A percentile compares a stretch with the other conserved stretches of the same genome.
Evolutionary conservation across 2,888 invertebrate species (phyloP).

Genomic region (Pedicia rivosa): DNA sequence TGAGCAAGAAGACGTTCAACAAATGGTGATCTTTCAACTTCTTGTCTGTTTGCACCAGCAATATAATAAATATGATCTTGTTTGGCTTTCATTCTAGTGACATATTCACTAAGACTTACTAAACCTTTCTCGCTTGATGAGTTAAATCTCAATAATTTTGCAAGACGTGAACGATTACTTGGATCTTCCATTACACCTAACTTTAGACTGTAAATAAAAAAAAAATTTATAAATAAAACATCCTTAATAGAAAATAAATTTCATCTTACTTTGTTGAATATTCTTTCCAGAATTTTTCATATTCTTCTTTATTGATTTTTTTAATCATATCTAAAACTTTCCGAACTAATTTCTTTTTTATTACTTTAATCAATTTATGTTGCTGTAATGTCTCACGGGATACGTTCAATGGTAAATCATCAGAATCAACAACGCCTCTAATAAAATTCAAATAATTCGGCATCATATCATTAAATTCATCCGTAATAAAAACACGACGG

Average conservation of each 20-base stretch:
- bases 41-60: conserved; percentile 72
- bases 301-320: conserved; percentile 80
- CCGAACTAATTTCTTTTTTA: conserved; percentile 95
- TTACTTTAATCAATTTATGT: conserved; percentile 96
- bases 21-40: conserved; percentile 86
- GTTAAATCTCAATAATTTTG: conserved; percentile 84
- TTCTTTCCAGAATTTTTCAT: conserved; percentile 95
- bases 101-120: conserved; percentile 76
- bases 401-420: conserved; percentile 96
- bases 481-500: conserved; percentile 96
- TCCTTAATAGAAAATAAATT: neutral
- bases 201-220: conserved; percentile 49
- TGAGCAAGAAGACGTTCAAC: conserved; percentile 84
- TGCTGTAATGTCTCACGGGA: conserved; percentile 97
- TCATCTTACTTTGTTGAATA: conserved; percentile 78
- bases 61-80: conserved; percentile 95
- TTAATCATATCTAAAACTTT: conserved; percentile 97
- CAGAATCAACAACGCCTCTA: conserved; percentile 94
- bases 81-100: conserved; percentile 84
- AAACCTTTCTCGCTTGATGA: conserved; percentile 54
- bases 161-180: conserved; percentile 85
- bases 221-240: neutral
- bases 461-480: conserved; percentile 99
- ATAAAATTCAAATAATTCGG: conserved; percentile 94
- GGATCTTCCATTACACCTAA: conserved; percentile 97